A percentile compares a stretch with the other conserved stretches of the same genome.
Conservation (phyloP, 1,140 invertebrate species). For the Ceratosolen fusciceps region DNA sequence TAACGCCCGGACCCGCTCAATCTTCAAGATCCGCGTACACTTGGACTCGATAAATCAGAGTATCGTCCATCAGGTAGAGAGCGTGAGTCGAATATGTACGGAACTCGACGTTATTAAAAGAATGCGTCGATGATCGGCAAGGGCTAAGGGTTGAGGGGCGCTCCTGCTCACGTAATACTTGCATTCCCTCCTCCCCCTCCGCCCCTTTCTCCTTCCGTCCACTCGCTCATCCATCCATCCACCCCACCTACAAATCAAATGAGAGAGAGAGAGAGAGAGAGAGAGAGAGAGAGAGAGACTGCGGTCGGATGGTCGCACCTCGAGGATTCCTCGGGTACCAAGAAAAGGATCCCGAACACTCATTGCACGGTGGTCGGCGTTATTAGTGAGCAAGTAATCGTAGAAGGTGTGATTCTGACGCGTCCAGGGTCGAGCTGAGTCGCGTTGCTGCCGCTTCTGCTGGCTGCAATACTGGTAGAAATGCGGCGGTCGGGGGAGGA, state of each 20-base stretch:
- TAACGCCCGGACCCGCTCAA: not conserved
- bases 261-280: no score
- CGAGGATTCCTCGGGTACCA: constrained; percentile 34
- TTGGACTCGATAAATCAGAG: constrained; percentile 45
- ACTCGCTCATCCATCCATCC: no score
- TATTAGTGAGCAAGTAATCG: constrained; percentile 65
- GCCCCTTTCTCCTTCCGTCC: no score
- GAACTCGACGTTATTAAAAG: no score
- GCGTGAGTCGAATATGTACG: constrained; percentile 24
- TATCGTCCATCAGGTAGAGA: constrained; percentile 44
- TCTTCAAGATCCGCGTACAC: constrained; percentile 29
- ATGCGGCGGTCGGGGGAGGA: constrained; percentile 50
- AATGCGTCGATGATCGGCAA: no score
- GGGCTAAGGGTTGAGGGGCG: no score
- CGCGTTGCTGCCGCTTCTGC: constrained; percentile 50
- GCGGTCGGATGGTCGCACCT: constrained; percentile 14
- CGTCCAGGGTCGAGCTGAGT: constrained; percentile 54
- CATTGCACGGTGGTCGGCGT: constrained; percentile 55
- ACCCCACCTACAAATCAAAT: no score
- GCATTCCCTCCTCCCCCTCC: no score
- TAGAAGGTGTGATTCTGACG: constrained; percentile 71
- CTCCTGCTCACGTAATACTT: no score
- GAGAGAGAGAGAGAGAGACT: not conserved
- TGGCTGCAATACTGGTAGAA: constrained; percentile 1
- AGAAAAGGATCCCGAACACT: constrained; percentile 24